Conservation (phyloP, 1,140 invertebrate genomes). For the Drosophila rhopaloa region DNA sequence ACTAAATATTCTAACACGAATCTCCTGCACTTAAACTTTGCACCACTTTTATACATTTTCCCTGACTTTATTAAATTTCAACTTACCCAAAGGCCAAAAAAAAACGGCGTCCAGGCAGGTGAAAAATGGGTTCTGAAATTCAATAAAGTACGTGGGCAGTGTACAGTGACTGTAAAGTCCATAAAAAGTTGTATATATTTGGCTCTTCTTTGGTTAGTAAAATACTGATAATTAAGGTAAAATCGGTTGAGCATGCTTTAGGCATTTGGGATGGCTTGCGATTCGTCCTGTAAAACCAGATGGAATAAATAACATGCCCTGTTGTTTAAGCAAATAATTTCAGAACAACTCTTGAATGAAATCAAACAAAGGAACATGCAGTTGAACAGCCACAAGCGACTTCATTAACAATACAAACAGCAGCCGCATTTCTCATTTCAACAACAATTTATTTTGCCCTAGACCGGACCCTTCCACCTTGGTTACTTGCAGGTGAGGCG, state of each 20-base stretch:
- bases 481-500: slow-evolving; percentile 10
- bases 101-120: neutral
- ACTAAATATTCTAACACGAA: neutral
- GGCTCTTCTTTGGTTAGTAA: neutral
- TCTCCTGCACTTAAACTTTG: neutral
- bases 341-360: slow-evolving; percentile 11
- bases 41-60: neutral
- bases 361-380: slow-evolving; percentile 31
- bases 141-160: slow-evolving; percentile 44
- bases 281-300: too few relatives aligned
- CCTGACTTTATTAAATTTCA: neutral
- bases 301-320: neutral
- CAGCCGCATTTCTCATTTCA: slow-evolving; percentile 33
- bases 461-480: slow-evolving; percentile 7
- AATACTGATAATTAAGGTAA: slow-evolving; percentile 1
- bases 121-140: slow-evolving; percentile 21
- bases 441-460: slow-evolving; percentile 28
- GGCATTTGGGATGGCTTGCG: neutral
- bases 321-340: slow-evolving; percentile 21
- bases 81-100: neutral
- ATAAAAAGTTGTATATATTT: slow-evolving; percentile 28
- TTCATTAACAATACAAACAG: slow-evolving; percentile 47
- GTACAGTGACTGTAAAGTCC: slow-evolving; percentile 7
- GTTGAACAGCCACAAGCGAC: slow-evolving; percentile 26
- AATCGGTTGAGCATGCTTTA: neutral